phyloP scores from a whole-genome alignment of 2,797 vertebrate genomes.

The Pitangus sulphuratus region DNA sequence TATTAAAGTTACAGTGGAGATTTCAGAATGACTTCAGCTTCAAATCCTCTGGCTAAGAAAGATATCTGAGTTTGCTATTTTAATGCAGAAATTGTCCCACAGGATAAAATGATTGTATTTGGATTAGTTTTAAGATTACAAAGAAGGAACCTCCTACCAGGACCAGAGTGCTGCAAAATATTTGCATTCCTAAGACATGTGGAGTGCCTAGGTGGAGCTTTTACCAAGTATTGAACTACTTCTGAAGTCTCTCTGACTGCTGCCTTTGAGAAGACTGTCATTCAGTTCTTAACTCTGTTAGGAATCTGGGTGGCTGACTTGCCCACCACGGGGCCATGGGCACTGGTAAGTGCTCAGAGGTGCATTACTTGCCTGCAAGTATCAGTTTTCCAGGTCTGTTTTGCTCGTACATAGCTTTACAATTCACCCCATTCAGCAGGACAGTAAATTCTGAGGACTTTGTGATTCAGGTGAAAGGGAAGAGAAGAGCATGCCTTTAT shows the following conservation, averaged over 20 bases:
- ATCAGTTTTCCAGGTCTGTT: background rate
- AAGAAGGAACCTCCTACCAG: constrained; percentile 3
- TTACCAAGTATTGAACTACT: background rate
- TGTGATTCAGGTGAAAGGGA: rapidly evolving
- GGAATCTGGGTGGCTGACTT: background rate
- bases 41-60: background rate
- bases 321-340: background rate
- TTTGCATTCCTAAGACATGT: background rate
- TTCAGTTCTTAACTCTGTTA: background rate
- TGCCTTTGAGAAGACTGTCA: background rate
- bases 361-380: background rate
- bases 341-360: background rate
- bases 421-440: background rate
- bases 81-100: background rate
- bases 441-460: background rate
- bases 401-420: background rate
- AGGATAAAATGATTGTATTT: background rate
- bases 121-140: background rate
- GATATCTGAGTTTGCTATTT: background rate
- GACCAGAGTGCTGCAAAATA: constrained; percentile 23
- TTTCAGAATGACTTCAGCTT: background rate
- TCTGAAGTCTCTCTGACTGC: background rate
- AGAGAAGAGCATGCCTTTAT: background rate
- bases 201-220: constrained; percentile 18
- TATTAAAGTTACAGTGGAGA: background rate